These are phyloP conservation scores for Torymus tubicola DNA, from an alignment of 2,888 invertebrate species.

Conservation along the genomic window DNA sequence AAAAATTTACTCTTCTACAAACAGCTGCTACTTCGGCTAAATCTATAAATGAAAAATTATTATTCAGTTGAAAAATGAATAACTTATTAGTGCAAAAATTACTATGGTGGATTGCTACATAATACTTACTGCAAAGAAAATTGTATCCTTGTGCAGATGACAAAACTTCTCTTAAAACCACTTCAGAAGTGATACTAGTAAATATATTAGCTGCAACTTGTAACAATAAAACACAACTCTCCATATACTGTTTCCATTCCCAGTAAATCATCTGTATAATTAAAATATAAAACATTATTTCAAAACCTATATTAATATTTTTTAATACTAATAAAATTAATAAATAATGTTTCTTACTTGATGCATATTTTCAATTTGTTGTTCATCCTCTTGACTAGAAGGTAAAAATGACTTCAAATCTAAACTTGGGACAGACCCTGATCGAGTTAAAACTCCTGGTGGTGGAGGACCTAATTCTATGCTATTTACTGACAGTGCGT, in stretches of 20 bases:
- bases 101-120: neutral
- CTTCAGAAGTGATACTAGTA: constrained; percentile 78
- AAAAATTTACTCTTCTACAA: constrained; percentile 75
- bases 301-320: constrained; percentile 11
- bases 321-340: constrained; percentile 21
- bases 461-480: constrained; percentile 68
- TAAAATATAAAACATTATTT: constrained; percentile 31
- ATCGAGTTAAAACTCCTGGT: constrained; percentile 69
- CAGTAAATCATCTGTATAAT: constrained; percentile 70
- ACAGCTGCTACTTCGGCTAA: constrained; percentile 77
- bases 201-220: constrained; percentile 79
- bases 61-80: constrained; percentile 1
- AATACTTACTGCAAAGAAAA: constrained; percentile 78
- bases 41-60: constrained; percentile 66
- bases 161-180: constrained; percentile 78
- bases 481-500: constrained; percentile 73
- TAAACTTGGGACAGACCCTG: constrained; percentile 75
- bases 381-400: constrained; percentile 70
- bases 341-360: constrained; percentile 64
- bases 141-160: constrained; percentile 78
- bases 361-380: constrained; percentile 69
- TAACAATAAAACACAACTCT: constrained; percentile 78
- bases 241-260: constrained; percentile 76
- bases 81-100: neutral
- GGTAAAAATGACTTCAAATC: constrained; percentile 75